Percentiles rank a stretch among this genome's conserved stretches.
Evolutionary conservation across 1,140 invertebrate genomes (phyloP).

Genomic region (Delia radicum): DNA sequence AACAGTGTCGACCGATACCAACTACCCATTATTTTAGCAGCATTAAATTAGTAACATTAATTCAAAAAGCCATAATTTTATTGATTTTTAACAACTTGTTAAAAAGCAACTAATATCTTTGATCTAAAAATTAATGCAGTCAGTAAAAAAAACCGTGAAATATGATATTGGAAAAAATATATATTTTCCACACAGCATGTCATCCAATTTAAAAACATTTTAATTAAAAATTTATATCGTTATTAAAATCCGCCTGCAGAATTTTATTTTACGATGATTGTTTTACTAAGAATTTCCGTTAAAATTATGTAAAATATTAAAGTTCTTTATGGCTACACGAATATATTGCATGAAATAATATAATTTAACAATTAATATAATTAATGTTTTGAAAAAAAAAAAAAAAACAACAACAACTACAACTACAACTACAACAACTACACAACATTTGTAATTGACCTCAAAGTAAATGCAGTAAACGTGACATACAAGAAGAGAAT

Average conservation of each 20-base stretch:
- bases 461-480: conserved; percentile 22
- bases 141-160: no score
- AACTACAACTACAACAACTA: neutral
- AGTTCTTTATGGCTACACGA: neutral
- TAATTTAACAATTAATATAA: conserved; percentile 23
- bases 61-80: no score
- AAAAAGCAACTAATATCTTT: no score
- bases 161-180: no score
- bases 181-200: no score
- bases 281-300: neutral
- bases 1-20: no score
- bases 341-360: conserved; percentile 12
- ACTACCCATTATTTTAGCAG: no score
- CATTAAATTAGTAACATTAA: no score
- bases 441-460: conserved; percentile 4
- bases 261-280: neutral
- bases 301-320: neutral
- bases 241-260: neutral
- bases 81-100: no score
- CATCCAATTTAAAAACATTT: no score
- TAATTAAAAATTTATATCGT: no score
- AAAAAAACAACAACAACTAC: neutral
- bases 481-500: conserved; percentile 15
- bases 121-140: no score
- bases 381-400: conserved; percentile 17